A percentile compares a stretch with the other conserved stretches of the same genome.
phyloP scores from a whole-genome alignment of 2,113 vertebrate species.

The Aleadryas rufinucha region DNA sequence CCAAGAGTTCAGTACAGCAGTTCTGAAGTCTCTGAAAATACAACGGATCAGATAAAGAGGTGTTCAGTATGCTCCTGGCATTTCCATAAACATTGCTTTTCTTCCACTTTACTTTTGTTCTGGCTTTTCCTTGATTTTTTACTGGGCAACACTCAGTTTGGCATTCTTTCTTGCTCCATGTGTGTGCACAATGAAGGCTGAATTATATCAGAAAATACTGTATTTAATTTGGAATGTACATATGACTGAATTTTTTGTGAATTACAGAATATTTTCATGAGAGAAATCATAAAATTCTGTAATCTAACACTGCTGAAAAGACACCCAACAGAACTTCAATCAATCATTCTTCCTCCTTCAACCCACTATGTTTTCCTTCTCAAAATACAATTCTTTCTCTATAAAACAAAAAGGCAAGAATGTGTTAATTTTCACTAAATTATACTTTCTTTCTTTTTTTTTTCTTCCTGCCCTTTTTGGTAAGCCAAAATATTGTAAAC shows the following conservation, averaged over 20 bases:
- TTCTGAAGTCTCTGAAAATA: slow-evolving; percentile 3
- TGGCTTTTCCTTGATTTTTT: neutral
- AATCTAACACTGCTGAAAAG: neutral
- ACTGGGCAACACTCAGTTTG: neutral
- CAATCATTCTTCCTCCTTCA: neutral
- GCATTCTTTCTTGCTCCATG: neutral
- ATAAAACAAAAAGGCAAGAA: neutral
- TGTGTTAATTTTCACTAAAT: neutral
- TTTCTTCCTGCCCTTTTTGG: neutral
- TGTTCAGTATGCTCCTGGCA: neutral
- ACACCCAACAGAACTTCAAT: neutral
- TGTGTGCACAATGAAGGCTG: neutral
- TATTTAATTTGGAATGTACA: neutral
- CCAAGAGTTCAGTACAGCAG: neutral
- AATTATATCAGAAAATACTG: neutral
- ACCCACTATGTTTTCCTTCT: neutral
- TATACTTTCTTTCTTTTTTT: neutral
- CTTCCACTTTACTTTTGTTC: neutral
- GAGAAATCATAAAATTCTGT: neutral
- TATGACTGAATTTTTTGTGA: neutral
- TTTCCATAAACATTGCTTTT: slow-evolving; percentile 33
- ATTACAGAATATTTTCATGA: neutral
- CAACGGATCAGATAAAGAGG: neutral
- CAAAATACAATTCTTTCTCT: neutral
- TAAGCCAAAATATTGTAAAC: neutral